A percentile compares a stretch with the other conserved stretches of the same genome.
phyloP scores from a whole-genome alignment of 2,888 invertebrate genomes.

The Euplagia quadripunctaria region DNA sequence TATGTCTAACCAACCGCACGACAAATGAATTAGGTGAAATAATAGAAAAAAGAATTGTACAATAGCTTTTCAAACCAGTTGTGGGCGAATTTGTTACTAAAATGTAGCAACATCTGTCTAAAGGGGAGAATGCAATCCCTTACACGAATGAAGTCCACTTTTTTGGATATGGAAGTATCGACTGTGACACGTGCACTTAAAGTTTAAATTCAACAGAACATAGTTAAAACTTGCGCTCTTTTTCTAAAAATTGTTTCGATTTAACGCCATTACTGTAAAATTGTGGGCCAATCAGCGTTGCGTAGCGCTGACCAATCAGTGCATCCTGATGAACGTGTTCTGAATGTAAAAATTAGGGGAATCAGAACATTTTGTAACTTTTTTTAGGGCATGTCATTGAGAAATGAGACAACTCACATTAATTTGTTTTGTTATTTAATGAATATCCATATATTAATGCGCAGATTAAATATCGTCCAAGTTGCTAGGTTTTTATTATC shows the following conservation, averaged over 20 bases:
- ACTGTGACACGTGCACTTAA: conserved; percentile 18
- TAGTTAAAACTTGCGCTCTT: conserved; percentile 43
- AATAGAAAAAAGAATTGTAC: conserved; percentile 80
- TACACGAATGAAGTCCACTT: conserved; percentile 31
- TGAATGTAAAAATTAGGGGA: conserved; percentile 83
- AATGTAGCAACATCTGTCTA: conserved; percentile 87
- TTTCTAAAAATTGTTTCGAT: conserved; percentile 53
- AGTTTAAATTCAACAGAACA: conserved; percentile 29
- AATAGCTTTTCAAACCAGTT: conserved; percentile 79
- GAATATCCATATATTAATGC: background rate
- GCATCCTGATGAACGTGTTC: conserved; percentile 71
- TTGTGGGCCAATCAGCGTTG: conserved; percentile 81
- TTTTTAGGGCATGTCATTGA: conserved; percentile 58
- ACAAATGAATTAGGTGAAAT: conserved; percentile 85
- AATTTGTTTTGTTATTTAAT: conserved; percentile 61
- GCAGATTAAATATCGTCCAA: too few relatives aligned
- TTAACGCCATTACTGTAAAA: conserved; percentile 87
- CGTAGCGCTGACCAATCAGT: conserved; percentile 77
- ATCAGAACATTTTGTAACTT: conserved; percentile 80
- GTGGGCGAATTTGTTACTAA: conserved; percentile 86
- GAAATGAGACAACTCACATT: conserved; percentile 34
- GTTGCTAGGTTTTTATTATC: too few relatives aligned
- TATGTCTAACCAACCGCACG: conserved; percentile 84
- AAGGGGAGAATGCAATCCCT: conserved; percentile 64
- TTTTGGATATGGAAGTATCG: conserved; percentile 18